phyloP scores from a whole-genome alignment of 2,888 invertebrate species.

The Megaustenia siamemsis region DNA sequence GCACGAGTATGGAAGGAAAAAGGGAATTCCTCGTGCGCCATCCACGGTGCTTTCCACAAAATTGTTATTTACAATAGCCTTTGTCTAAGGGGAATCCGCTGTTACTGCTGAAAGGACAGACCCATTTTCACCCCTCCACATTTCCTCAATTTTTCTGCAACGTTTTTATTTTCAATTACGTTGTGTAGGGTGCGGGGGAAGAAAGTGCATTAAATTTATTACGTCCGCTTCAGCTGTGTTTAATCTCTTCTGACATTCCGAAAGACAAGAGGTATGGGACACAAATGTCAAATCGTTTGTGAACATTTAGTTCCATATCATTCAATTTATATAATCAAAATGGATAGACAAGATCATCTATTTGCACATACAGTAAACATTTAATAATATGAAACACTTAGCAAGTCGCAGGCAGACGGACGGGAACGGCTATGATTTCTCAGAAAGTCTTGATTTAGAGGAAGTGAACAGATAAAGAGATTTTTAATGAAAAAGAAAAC shows the following conservation, averaged over 20 bases:
- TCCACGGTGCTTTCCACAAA: conserved; percentile 16
- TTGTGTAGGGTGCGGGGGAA: not conserved
- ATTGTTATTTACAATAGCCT: conserved; percentile 41
- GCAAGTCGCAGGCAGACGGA: too few species aligned
- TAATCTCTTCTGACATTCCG: not conserved
- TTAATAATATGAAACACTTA: not conserved
- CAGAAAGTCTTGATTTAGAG: too few species aligned
- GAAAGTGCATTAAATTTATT: not conserved
- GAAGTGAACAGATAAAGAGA: too few species aligned
- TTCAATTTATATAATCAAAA: not conserved
- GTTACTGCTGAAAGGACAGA: not conserved
- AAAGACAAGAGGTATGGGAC: not conserved
- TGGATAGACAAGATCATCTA: too few species aligned
- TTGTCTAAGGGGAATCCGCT: conserved; percentile 20
- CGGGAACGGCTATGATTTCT: too few species aligned
- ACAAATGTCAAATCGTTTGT: not conserved
- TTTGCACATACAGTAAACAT: not conserved
- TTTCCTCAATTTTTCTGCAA: not conserved
- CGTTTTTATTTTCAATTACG: not conserved
- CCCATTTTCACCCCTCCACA: conserved; percentile 3
- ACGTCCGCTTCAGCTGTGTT: not conserved
- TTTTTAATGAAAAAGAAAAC: too few species aligned
- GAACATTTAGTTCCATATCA: not conserved
- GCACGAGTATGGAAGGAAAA: not conserved
- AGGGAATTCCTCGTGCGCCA: conserved; percentile 47